phyloP scores from a whole-genome alignment of 2,113 vertebrate genomes.

The Ameiurus melas region DNA sequence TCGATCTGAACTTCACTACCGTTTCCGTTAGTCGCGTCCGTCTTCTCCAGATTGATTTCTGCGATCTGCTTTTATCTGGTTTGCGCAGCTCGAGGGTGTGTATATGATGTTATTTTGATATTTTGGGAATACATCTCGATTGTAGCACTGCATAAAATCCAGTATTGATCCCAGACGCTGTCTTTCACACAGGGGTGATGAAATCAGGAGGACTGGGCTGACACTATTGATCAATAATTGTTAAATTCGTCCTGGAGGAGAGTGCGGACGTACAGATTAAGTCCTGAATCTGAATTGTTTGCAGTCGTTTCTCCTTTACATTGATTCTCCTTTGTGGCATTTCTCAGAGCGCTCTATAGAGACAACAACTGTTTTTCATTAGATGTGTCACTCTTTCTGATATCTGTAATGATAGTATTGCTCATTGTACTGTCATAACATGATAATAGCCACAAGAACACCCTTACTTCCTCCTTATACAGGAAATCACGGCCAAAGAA shows the following conservation, averaged over 20 bases:
- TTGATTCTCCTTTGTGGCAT: not conserved
- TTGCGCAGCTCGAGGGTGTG: not conserved
- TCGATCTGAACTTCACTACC: not conserved
- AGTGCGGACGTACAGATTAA: not conserved
- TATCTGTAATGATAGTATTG: not conserved
- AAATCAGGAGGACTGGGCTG: not conserved
- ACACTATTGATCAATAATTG: not conserved
- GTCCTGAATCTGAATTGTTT: not conserved
- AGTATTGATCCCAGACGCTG: not conserved
- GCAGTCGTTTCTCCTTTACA: not conserved
- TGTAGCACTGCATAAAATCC: not conserved
- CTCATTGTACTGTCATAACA: constrained; percentile 5
- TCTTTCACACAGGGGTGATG: not conserved
- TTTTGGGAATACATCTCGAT: not conserved
- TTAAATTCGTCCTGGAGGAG: not conserved
- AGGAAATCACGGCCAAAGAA: not conserved
- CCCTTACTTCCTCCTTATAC: not conserved
- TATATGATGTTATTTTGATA: not conserved
- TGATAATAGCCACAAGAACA: not conserved
- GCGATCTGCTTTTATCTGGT: not conserved
- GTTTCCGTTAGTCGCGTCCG: not conserved
- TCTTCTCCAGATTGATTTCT: not conserved
- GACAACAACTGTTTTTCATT: not conserved
- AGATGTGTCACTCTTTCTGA: not conserved
- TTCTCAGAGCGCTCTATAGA: not conserved